Evolutionary conservation across 1,140 invertebrate species (phyloP).

Genomic region (Hydropsyche tenuis): DNA sequence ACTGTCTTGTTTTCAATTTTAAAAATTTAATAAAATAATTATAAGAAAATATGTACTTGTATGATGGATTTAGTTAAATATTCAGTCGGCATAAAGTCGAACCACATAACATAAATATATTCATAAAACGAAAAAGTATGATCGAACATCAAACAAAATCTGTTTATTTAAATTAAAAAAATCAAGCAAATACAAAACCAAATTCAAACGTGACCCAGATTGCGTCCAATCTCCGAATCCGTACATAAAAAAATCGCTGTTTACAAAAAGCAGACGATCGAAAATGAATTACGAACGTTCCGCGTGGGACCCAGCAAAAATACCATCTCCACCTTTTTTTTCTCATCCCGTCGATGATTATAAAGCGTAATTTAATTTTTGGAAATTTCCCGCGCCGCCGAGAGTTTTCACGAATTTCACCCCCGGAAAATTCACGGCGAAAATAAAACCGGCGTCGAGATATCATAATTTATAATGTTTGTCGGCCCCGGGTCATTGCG

Average conservation of each 20-base stretch:
- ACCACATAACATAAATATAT: too few species aligned
- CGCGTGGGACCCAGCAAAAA: background rate
- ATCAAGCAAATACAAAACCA: background rate
- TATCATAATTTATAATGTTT: background rate
- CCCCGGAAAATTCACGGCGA: background rate
- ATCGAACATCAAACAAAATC: background rate
- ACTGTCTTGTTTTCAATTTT: too few species aligned
- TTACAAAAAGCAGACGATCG: background rate
- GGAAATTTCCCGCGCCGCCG: too few species aligned
- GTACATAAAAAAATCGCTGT: background rate
- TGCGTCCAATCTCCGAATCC: background rate
- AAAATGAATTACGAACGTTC: background rate
- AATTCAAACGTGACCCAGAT: background rate
- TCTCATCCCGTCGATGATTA: background rate
- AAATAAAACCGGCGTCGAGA: background rate
- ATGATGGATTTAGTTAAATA: too few species aligned
- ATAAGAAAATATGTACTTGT: too few species aligned
- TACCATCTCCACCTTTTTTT: background rate
- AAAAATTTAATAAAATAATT: too few species aligned
- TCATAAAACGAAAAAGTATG: too few species aligned
- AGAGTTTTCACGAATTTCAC: too few species aligned
- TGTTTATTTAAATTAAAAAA: background rate
- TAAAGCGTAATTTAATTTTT: conserved; percentile 13
- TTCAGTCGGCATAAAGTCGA: too few species aligned
- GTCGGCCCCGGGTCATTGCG: too few species aligned